Base-by-base conservation (phyloP, 2,888 invertebrate genomes). In the Tyria jacobaeae region DNA sequence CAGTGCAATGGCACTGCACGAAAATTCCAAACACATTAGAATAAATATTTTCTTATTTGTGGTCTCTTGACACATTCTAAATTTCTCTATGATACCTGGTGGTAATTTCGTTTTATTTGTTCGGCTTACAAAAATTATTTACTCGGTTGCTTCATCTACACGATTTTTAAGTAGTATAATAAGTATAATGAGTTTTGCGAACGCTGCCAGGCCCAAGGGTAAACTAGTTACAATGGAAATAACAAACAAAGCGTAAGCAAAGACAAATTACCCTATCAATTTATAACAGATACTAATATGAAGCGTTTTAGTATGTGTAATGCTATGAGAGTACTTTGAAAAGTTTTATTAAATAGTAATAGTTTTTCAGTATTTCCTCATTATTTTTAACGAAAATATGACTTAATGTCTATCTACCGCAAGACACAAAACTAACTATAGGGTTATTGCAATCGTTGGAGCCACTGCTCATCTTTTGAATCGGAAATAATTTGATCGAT, bases 161-260 rank as follows among this genome's bases (percentile, higher is more conserved):
- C 85, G 83, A 21, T 88, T 86, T 78, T 80, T 87, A 34, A 88
- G 84, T 25, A 88, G 70, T 27, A 88, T 89, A 74, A 89, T 89
- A n/a, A 86, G 87, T 64, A 89, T 56, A 44, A 86, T 71, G 25
- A 87, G 76, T 41, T 85, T 86, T 51, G 87, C 60, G 21, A 89
- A 72, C 47, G 87, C 41, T 58, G 82, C 84, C 37, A 85, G 64
- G 0, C 71, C 81, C 62, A 87, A 63, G 6, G 89, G 89, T 31
- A 87, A 39, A 69, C 88, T 88, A 50, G 88, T 89, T 55, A 79
- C 88, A 75, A 89, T 71, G 63, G 85, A 79, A 41, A 88, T 72
- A 12, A 76, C 82, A 17, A 81, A 73, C 37, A 79, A n/a, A n/a
- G n/a, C n/a, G n/a, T n/a, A n/a, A n/a, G n/a, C n/a, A n/a, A n/a